Evolutionary conservation across 2,113 vertebrate species (phyloP), one percentile per base, ranked within the genome.

Genomic region (Spea multiplicata): DNA sequence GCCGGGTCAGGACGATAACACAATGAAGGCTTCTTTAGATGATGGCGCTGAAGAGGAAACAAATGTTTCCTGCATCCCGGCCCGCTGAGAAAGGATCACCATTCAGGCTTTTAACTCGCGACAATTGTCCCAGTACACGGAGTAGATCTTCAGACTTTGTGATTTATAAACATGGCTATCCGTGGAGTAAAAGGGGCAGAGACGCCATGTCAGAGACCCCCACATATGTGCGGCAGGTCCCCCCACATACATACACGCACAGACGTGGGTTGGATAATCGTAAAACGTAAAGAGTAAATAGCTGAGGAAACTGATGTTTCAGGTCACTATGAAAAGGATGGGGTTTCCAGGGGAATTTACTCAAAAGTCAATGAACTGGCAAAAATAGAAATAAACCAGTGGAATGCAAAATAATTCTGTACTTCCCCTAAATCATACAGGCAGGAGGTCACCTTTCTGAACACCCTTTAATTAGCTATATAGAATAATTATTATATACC

Each of bases 1-100:
- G 30, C 66, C 61, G 75, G 1, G 66, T 53, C 14, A 3, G 70
- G 75, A 71, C 66, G 52, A 76, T 68, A 76, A 76, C n/a, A 68
- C 64, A 46, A 68, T 14, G 57, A 48, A 68, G 74, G 62, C 47
- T 66, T 46, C 9, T 45, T 62, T 30, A 62, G 66, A 77, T 70
- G 75, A 77, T 62, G 46, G 55, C 75, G 16, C 53, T 55, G 10
- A 61, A 70, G 66, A 77, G 75, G 75, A 77, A 77, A 67, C 75
- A 70, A 77, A 77, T 61, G 75, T 77, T 77, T 77, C 75, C 75
- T 77, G 75, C 9, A 70, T 77, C 75, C 75, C 55, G 48, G 5
- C 6, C 53, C 46, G 14, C 17, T 70, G 75, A 77, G 75, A 77
- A 70, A 49, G 66, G 61, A 48, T 50, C 48, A 44, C 66, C 45